phyloP scores from a whole-genome alignment of 37 sponge, comb jelly and placozoan genomes.

The Chondrosia reniformis region DNA sequence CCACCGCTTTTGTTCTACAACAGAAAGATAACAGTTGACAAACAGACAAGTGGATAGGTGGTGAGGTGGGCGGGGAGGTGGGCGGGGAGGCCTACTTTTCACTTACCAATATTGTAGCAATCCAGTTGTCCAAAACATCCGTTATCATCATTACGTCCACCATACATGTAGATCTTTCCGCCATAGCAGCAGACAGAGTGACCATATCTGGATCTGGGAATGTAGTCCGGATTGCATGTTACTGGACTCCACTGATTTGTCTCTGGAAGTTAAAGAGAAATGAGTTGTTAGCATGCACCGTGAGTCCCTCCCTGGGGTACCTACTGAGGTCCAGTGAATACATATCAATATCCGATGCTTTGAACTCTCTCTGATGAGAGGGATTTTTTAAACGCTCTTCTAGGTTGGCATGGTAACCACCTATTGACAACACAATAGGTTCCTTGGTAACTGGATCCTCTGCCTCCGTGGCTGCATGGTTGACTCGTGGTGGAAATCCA shows the following conservation, averaged over 20 bases:
- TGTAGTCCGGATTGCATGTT: background rate
- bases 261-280: background rate
- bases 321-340: conserved; percentile 48
- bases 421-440: conserved; percentile 48
- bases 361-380: conserved; percentile 47
- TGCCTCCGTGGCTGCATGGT: conserved; percentile 55
- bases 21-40: background rate
- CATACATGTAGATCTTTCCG: conserved; percentile 72
- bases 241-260: too few relatives aligned
- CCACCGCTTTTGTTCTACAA: conserved; percentile 44
- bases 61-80: background rate
- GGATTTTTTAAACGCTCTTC: conserved; percentile 28
- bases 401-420: conserved; percentile 71
- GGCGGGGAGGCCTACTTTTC: background rate
- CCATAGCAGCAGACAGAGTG: conserved; percentile 56
- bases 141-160: conserved; percentile 79
- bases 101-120: conserved; percentile 62
- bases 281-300: background rate
- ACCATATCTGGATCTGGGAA: conserved; percentile 64
- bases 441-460: conserved; percentile 6
- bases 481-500: conserved; percentile 70
- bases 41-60: background rate
- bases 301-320: background rate
- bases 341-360: conserved; percentile 56
- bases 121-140: conserved; percentile 52